Evolutionary conservation across 2,888 invertebrate species (phyloP).

Genomic region (Xestia rhomboidea): DNA sequence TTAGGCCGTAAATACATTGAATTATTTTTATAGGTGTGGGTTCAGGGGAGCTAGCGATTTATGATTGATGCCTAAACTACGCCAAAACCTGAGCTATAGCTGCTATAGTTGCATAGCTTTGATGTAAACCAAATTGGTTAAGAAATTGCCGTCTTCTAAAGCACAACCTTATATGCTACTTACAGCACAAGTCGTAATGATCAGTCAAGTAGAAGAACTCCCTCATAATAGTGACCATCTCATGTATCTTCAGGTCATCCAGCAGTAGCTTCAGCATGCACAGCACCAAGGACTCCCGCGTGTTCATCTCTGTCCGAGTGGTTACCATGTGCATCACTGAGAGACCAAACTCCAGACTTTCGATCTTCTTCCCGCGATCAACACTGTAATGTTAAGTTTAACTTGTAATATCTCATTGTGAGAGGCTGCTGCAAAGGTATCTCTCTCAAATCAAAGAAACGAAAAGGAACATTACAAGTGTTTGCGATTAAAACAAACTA

Average conservation of each 20-base stretch:
- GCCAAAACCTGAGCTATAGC: neutral
- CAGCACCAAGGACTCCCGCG: slow-evolving; percentile 74
- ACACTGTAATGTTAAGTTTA: slow-evolving; percentile 69
- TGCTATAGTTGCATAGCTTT: neutral
- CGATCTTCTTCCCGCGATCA: slow-evolving; percentile 76
- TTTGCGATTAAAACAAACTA: neutral
- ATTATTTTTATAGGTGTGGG: neutral
- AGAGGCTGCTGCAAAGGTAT: neutral
- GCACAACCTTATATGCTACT: slow-evolving; percentile 14
- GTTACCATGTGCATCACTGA: slow-evolving; percentile 80
- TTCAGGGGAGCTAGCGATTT: neutral
- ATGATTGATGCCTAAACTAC: neutral
- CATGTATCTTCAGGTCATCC: slow-evolving; percentile 75
- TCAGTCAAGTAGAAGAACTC: slow-evolving; percentile 80
- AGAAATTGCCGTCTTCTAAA: neutral
- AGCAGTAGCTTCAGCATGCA: slow-evolving; percentile 80
- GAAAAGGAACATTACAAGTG: neutral
- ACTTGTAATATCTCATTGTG: neutral
- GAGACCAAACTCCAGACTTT: slow-evolving; percentile 79
- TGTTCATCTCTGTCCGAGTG: slow-evolving; percentile 63
- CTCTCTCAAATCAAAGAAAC: neutral
- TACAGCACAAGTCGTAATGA: slow-evolving; percentile 72
- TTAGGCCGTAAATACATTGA: neutral
- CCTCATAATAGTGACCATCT: slow-evolving; percentile 81
- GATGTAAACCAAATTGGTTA: neutral